Percentiles rank a stretch among this genome's conserved stretches.
Evolutionary conservation across 1,140 invertebrate species (phyloP).

Genomic region (Palaemon carinicauda): DNA sequence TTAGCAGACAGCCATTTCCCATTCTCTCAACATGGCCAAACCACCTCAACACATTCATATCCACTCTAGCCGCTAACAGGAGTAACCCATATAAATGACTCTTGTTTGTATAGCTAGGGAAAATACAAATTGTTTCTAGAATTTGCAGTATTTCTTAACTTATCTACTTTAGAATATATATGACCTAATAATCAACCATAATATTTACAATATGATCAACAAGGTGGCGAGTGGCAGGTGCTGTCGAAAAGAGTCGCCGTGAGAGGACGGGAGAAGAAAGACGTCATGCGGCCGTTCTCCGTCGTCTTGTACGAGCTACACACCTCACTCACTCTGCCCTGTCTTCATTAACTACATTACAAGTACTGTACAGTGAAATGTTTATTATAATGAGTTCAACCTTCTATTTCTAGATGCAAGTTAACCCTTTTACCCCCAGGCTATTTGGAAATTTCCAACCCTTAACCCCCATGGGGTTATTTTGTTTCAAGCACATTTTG

Average conservation of each 20-base stretch:
- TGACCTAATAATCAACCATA: neutral
- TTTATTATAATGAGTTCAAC: too few species aligned
- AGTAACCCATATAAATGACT: too few species aligned
- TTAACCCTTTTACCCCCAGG: too few species aligned
- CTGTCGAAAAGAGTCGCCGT: neutral
- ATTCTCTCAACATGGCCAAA: too few species aligned
- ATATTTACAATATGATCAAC: neutral
- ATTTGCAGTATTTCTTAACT: neutral
- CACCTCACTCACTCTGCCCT: slow-evolving; percentile 31
- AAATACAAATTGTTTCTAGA: too few species aligned
- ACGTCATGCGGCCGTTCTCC: slow-evolving; percentile 27
- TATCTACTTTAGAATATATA: neutral
- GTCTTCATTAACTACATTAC: neutral
- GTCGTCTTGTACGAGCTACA: slow-evolving; percentile 16
- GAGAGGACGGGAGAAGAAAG: slow-evolving; percentile 26
- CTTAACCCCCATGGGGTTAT: too few species aligned
- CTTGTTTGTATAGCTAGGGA: too few species aligned
- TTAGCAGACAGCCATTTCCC: too few species aligned
- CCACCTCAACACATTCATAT: too few species aligned
- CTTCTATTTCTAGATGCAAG: neutral
- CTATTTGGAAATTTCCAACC: too few species aligned
- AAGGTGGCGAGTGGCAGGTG: slow-evolving; percentile 29
- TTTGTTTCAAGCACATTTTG: too few species aligned
- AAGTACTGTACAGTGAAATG: neutral
- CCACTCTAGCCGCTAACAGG: too few species aligned